Evolutionary conservation across 2,888 invertebrate genomes (phyloP), one percentile per base, ranked within the genome.

Genomic region (Brenthis hecate): DNA sequence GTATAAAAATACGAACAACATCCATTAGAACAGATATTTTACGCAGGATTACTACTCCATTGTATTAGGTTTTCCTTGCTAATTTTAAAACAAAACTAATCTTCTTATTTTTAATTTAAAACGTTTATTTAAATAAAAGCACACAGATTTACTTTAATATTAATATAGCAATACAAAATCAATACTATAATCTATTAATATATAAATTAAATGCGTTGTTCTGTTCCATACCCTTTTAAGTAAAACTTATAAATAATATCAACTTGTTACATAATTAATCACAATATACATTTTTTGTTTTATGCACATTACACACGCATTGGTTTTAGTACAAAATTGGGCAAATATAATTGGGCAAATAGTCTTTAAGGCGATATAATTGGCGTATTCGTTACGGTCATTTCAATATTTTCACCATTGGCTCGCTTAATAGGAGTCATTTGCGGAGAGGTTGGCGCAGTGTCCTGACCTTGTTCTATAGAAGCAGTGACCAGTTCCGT

Each of bases 401-500:
- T 82, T 72, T 90, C 89, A 16, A 90, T 83, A 16, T 80, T 75
- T 55, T 85, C 85, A 54, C 63, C 72, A 16, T 69, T 19, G 14
- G 58, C 51, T 54, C 56, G 66, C 57, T 76, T 83, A 3, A 81
- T 62, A 0, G 91, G 91, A 0, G 89, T 86, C 23, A 77, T 77
- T 56, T 81, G 77, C 1, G 83, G 81, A 0, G 91, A 87, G 1
- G 85, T 80, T 2, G 87, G 85, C 0, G 81, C 80, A 11, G 89
- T 86, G 71, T 88, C 86, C 50, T 81, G 82, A 1, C 78, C 87
- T 4, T 80, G 87, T 69, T 88, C 89, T 53, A 88, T 79, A 2
- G 89, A 83, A 0, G 85, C 89, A 0, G 89, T 87, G 50, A 91
- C 90, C 66, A 92, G 77, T 71, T 90, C 91, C 11, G 92, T 90